These are phyloP conservation scores for Diabrotica virgifera DNA, from an alignment of 1,140 invertebrate genomes.

Conservation along the genomic window DNA sequence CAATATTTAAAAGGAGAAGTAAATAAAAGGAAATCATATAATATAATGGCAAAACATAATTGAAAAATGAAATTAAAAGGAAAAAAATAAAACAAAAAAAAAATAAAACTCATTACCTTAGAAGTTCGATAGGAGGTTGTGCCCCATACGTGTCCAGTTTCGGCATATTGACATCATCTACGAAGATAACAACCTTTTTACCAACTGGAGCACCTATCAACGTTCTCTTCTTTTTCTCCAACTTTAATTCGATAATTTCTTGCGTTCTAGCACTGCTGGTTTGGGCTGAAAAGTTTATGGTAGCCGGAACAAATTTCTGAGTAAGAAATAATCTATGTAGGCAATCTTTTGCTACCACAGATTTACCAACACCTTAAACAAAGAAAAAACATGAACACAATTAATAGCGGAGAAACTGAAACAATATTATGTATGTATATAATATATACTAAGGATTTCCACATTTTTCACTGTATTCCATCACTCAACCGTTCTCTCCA, in stretches of 20 bases:
- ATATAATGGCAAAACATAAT: too few species aligned
- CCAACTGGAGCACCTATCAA: conserved; percentile 80
- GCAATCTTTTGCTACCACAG: conserved; percentile 73
- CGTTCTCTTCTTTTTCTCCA: conserved; percentile 79
- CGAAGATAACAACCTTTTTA: conserved; percentile 79
- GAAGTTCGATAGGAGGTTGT: conserved; percentile 84
- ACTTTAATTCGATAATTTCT: conserved; percentile 73
- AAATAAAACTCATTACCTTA: conserved; percentile 55
- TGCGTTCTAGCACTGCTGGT: conserved; percentile 78
- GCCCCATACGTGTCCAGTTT: conserved; percentile 80
- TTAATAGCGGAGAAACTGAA: too few species aligned
- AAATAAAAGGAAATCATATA: too few species aligned
- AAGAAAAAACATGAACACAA: too few species aligned
- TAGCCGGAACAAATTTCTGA: conserved; percentile 66
- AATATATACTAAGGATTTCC: too few species aligned
- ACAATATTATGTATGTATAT: too few species aligned
- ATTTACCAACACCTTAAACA: conserved; percentile 76
- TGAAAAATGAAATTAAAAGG: background rate
- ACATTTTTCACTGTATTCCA: too few species aligned
- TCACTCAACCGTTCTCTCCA: too few species aligned
- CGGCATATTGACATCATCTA: conserved; percentile 95
- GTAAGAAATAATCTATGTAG: conserved; percentile 62
- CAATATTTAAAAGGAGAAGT: too few species aligned
- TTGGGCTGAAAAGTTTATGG: conserved; percentile 86
- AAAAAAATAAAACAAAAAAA: background rate